Conservation (phyloP, 2,888 invertebrate genomes). For the Drosophila prolongata region DNA sequence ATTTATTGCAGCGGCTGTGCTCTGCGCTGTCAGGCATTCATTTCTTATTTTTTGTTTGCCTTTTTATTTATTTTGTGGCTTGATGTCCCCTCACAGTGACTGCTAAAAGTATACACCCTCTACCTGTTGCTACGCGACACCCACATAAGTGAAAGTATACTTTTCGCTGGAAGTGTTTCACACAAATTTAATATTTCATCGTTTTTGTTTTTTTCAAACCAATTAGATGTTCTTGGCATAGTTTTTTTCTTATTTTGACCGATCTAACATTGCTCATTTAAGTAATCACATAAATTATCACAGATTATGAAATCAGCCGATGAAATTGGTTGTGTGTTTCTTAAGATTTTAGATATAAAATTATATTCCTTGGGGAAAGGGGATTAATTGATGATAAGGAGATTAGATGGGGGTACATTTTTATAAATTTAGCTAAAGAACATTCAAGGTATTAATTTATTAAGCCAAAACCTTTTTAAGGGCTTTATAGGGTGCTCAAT, state of each 20-base stretch:
- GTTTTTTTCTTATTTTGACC: constrained; percentile 51
- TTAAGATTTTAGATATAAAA: background rate
- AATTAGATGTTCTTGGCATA: constrained; percentile 75
- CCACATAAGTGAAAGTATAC: constrained; percentile 15
- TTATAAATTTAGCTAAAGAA: too few relatives aligned
- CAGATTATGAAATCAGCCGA: constrained; percentile 58
- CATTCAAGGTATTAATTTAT: too few relatives aligned
- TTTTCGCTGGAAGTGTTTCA: constrained; percentile 25
- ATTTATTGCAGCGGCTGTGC: constrained; percentile 51
- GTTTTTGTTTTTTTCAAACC: constrained; percentile 47
- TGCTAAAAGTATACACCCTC: background rate
- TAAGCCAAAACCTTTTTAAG: too few relatives aligned
- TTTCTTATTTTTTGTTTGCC: constrained; percentile 29
- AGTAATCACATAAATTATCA: constrained; percentile 74
- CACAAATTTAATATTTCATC: constrained; percentile 32
- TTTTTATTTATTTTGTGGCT: constrained; percentile 37
- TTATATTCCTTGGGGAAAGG: background rate
- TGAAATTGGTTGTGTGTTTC: constrained; percentile 8
- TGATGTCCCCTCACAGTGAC: constrained; percentile 28
- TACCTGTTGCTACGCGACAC: constrained; percentile 51
- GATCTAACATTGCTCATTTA: constrained; percentile 67
- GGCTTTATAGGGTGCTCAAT: too few relatives aligned
- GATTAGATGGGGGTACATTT: too few relatives aligned
- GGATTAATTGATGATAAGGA: too few relatives aligned
- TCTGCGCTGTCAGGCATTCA: constrained; percentile 38